Base-by-base conservation (phyloP, 1,140 invertebrate species). In the Papilio dardanus region DNA sequence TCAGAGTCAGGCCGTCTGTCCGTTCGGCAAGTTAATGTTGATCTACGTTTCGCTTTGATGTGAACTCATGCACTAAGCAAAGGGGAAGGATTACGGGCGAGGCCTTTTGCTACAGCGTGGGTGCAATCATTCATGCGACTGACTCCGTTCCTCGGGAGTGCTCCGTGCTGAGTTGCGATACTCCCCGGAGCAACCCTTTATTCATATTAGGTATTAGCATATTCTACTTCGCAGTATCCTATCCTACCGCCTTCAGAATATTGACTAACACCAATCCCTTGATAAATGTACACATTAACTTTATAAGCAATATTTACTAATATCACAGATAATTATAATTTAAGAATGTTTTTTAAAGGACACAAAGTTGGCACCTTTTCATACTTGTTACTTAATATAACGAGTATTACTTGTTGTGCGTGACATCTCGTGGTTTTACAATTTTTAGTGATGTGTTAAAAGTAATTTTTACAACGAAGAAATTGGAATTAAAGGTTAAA, bases 31-130 rank as follows among this genome's bases (percentile, higher is more conserved):
- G 86, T 87, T 83, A 82, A 79, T 86, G 84, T 84, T 83, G 81
- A 85, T 87, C 75, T 84, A 71, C 77, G 74, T 76, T 79, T 83
- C 77, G 79, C 89, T 89, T 91, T 91, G 89, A 91, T 91, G 88
- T 89, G 83, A 86, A 81, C 37, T 85, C 82, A 82, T 85, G 86
- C 85, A 84, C 80, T 84, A 79, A 83, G 86, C 79, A 83, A 82
- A 87, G 85, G 86, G 86, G 81, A 77, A 76, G 83, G 82, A 83
- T 84, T 88, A 85, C 84, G 79, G 81, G 80, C 86, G 81, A 83
- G 79, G 79, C 81, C 84, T 84, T 88, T 86, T 87, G 84, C 84
- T 80, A 83, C 82, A 83, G 83, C 81, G 80, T 82, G 78, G 84
- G 79, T 85, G 88, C 85, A 89, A 80, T 86, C 84, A 89, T 83